Base-by-base conservation (phyloP, 2,113 vertebrate genomes). In the Eolophus roseicapilla region DNA sequence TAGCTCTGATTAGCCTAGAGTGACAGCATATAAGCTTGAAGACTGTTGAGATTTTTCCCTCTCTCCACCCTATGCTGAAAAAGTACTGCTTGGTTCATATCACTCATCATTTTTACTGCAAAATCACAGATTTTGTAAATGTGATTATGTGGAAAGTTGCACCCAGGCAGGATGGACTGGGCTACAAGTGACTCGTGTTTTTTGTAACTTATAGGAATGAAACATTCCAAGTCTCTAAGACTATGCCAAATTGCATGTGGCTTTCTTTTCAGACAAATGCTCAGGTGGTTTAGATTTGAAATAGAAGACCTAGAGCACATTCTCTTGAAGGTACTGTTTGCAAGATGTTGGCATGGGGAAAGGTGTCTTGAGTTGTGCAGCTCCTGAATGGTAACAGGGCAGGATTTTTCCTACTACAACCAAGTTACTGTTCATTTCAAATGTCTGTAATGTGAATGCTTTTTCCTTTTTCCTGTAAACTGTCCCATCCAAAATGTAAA, bases 381-480 rank as follows among this genome's bases (percentile, higher is more conserved):
- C 9, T 68, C 4, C 44, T 60, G 24, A 55, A 37, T 31, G n/a
- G 43, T 18, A 86, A 31, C 12, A 41, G 17, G 14, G 13, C 10
- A 76, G 44, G 33, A 44, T 81, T 57, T 71, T 77, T 84, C 27
- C 20, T 78, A 2, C 31, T 43, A 15, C 31, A 33, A 9, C 6
- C 13, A 77, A 49, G 29, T 15, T 41, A 27, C 25, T 47, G 7
- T 17, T 87, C 25, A 43, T 41, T 59, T 75, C 9, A 84, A 49
- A 37, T 0, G 1, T 44, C 17, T 60, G 17, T 69, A 81, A 46
- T 55, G 13, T 52, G 25, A 13, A 28, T 41, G 6, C 0, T 1
- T 71, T 89, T 93, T 91, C 8, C 5, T 47, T 81, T 53, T 65
- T n/a, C 12, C 4, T 69, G 33, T n/a, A 15, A 74, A 50, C 17